These are phyloP conservation scores for Poeciliopsis retropinna DNA, from an alignment of 2,113 vertebrate genomes.

Conservation along the genomic window DNA sequence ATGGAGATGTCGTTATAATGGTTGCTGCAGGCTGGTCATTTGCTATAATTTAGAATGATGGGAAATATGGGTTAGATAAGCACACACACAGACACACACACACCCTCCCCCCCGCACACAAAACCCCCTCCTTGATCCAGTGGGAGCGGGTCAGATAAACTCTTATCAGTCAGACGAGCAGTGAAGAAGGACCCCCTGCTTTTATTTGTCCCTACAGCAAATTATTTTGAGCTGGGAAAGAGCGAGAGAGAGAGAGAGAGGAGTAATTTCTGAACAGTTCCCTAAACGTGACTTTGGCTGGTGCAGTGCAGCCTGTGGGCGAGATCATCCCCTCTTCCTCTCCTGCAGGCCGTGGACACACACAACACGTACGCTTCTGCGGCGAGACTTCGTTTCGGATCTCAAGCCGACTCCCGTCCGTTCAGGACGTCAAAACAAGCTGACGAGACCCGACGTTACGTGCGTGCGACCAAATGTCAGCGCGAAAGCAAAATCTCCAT, in stretches of 20 bases:
- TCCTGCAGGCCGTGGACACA: constrained; percentile 56
- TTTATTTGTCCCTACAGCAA: constrained; percentile 73
- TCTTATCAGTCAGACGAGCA: constrained; percentile 66
- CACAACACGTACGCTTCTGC: constrained; percentile 45
- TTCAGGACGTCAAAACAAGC: constrained; percentile 52
- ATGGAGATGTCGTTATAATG: constrained; percentile 65
- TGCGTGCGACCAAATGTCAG: constrained; percentile 45
- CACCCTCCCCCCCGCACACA: constrained; percentile 23
- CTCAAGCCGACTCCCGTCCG: constrained; percentile 44
- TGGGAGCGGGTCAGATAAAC: constrained; percentile 72
- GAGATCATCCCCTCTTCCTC: constrained; percentile 17
- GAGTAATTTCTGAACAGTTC: constrained; percentile 56
- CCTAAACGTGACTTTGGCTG: constrained; percentile 53
- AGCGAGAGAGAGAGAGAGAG: no score
- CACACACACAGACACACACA: constrained; percentile 11
- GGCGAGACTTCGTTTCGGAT: constrained; percentile 56
- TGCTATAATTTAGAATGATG: constrained; percentile 76
- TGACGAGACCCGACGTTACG: constrained; percentile 59
- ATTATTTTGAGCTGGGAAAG: constrained; percentile 52
- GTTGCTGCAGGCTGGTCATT: constrained; percentile 77
- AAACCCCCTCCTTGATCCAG: constrained; percentile 21
- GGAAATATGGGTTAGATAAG: constrained; percentile 68
- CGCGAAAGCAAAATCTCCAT: constrained; percentile 22
- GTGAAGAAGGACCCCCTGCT: constrained; percentile 57
- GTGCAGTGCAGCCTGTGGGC: constrained; percentile 49